These are phyloP conservation scores for Drosophila lacertosa DNA, from an alignment of 1,140 invertebrate genomes.

Conservation along the genomic window DNA sequence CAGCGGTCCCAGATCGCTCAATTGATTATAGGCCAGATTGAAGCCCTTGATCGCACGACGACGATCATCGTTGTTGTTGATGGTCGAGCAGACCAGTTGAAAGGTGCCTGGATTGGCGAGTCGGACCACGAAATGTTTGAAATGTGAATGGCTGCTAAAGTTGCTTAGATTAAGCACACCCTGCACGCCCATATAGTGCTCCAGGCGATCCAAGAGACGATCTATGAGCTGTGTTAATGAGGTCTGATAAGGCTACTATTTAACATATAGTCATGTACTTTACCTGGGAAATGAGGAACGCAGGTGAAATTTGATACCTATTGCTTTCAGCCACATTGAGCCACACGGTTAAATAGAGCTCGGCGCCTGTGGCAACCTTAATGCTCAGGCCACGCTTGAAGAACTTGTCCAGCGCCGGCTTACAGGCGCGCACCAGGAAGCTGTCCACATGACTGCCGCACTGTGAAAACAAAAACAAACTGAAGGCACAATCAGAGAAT, in stretches of 20 bases:
- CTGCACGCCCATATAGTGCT: conserved; percentile 29
- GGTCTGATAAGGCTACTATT: background rate
- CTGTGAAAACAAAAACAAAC: conserved; percentile 9
- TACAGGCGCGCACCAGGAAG: conserved; percentile 53
- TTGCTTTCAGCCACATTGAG: conserved; percentile 49
- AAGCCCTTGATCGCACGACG: conserved; percentile 48
- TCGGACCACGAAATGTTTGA: conserved; percentile 51
- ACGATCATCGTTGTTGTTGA: conserved; percentile 46
- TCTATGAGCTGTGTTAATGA: background rate
- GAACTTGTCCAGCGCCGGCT: conserved; percentile 54
- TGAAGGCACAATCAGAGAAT: background rate
- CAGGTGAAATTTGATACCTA: conserved; percentile 45
- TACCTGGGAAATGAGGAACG: conserved; percentile 40
- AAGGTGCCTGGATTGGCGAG: conserved; percentile 42
- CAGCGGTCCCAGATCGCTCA: conserved; percentile 37
- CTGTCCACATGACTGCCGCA: conserved; percentile 35
- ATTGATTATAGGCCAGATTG: conserved; percentile 47
- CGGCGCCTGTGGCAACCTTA: background rate
- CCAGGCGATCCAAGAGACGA: conserved; percentile 36
- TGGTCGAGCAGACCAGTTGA: conserved; percentile 44
- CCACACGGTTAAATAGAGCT: conserved; percentile 28
- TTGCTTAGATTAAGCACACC: conserved; percentile 45
- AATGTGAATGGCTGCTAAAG: conserved; percentile 31
- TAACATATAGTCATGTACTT: background rate
- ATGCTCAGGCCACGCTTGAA: conserved; percentile 39